Evolutionary conservation across 2,113 vertebrate genomes (phyloP), one percentile per base, ranked within the genome.

Genomic region (Noturus placidus): DNA sequence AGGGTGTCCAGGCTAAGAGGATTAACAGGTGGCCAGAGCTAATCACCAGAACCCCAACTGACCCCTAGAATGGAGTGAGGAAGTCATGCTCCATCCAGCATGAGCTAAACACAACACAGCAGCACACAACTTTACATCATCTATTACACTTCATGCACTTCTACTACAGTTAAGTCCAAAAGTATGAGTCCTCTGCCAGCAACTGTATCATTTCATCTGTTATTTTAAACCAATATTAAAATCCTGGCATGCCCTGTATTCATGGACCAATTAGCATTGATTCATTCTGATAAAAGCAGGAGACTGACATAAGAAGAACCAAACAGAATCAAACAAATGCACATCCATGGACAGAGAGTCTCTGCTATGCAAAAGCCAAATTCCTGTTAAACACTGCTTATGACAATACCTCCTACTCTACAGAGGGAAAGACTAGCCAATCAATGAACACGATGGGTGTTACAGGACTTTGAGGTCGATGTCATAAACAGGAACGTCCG

Each of bases 11-110:
- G 9, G 54, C 35, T 84, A 86, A 89, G 80, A 79, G 56, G 65
- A 88, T 90, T 90, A 87, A 83, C 74, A 59, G 87, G 70, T 2
- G 42, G 65, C 15, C 57, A n/a, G 20, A 52, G 83, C 25, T 87
- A 86, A 88, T 86, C 52, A 46, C 57, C 82, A 82, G 67, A 83
- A 85, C 82, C 87, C 61, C 70, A 85, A 77, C 69, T 90, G 85
- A 90, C 85, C 85, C 84, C 30, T n/a, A 72, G 20, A 81, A 59
- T 14, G 17, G 27, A 79, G 38, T 13, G 27, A 79, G 61, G 56
- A 70, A 83, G 30, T 70, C 7, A 27, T 59, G 87, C 69, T 86
- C 38, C 50, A 65, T 33, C 13, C 42, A 80, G 54, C 35, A 42
- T 88, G 30, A 61, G 54, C 30, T 65, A 65, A 70, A 85, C 85